These are phyloP conservation scores for Parnassius smintheus DNA, from an alignment of 2,888 invertebrate genomes.

Conservation along the genomic window DNA sequence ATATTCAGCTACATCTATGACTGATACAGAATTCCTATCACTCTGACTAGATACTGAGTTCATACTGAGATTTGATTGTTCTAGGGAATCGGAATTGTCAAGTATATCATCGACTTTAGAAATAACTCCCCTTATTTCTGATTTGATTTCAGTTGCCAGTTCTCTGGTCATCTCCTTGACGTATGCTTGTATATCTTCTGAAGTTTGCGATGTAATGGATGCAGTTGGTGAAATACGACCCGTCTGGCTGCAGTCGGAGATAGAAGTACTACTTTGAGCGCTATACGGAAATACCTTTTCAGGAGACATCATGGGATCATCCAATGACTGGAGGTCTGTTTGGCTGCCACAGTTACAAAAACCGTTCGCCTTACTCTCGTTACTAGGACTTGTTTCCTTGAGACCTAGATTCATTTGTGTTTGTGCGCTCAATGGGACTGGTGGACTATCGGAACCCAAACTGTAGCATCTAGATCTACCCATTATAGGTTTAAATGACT, in stretches of 20 bases:
- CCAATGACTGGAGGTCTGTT: slow-evolving; percentile 85
- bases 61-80: slow-evolving; percentile 74
- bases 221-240: slow-evolving; percentile 80
- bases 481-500: slow-evolving; percentile 50
- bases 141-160: slow-evolving; percentile 90
- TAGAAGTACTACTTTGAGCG: slow-evolving; percentile 72
- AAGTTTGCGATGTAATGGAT: slow-evolving; percentile 76
- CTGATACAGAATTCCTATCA: slow-evolving; percentile 86
- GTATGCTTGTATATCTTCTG: slow-evolving; percentile 87
- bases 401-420: slow-evolving; percentile 84
- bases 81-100: slow-evolving; percentile 84
- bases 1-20: slow-evolving; percentile 88
- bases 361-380: slow-evolving; percentile 58
- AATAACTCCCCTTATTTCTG: slow-evolving; percentile 90
- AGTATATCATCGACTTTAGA: slow-evolving; percentile 89
- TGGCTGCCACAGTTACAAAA: slow-evolving; percentile 88
- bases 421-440: slow-evolving; percentile 81
- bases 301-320: slow-evolving; percentile 76
- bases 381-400: slow-evolving; percentile 72
- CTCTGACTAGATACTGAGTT: slow-evolving; percentile 82
- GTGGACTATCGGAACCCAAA: slow-evolving; percentile 80
- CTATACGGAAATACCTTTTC: slow-evolving; percentile 70
- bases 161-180: slow-evolving; percentile 89
- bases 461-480: slow-evolving; percentile 84
- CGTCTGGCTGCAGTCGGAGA: slow-evolving; percentile 78